Conservation (phyloP, 2,113 vertebrate species). For the Notechis scutatus region DNA sequence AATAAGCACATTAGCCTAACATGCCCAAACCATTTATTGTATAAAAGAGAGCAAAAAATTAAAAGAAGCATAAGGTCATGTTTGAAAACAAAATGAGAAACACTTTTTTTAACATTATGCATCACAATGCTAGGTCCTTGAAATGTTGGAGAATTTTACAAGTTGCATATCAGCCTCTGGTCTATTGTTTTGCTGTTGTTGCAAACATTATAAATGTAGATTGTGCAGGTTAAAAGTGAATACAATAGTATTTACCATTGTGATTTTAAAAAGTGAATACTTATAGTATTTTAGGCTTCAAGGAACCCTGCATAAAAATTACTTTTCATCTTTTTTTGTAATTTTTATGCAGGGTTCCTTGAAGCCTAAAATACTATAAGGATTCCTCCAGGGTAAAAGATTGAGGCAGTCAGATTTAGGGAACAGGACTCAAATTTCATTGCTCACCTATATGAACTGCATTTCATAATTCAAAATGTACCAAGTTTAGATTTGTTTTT, state of each 20-base stretch:
- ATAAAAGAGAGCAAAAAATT: conserved; percentile 45
- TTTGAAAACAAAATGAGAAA: background rate
- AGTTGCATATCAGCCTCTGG: background rate
- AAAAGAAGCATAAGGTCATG: conserved; percentile 23
- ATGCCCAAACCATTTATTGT: conserved; percentile 37
- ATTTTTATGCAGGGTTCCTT: background rate
- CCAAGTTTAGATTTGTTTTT: background rate
- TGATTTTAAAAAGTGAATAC: no score
- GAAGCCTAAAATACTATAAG: background rate
- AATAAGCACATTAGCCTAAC: conserved; percentile 44
- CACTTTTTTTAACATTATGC: background rate
- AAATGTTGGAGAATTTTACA: background rate
- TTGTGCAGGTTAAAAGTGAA: background rate
- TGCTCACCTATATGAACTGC: background rate
- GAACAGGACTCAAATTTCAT: background rate
- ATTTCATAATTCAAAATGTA: background rate
- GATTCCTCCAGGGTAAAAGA: background rate
- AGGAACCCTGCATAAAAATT: no score
- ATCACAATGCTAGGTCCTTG: background rate
- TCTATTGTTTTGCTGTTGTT: background rate
- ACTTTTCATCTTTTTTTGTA: background rate
- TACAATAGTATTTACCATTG: no score
- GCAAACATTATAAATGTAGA: background rate
- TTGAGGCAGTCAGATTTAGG: background rate
- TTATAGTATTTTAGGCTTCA: no score